phyloP scores from a whole-genome alignment of 2,888 invertebrate species.

The Aporophyla lueneburgensis region DNA sequence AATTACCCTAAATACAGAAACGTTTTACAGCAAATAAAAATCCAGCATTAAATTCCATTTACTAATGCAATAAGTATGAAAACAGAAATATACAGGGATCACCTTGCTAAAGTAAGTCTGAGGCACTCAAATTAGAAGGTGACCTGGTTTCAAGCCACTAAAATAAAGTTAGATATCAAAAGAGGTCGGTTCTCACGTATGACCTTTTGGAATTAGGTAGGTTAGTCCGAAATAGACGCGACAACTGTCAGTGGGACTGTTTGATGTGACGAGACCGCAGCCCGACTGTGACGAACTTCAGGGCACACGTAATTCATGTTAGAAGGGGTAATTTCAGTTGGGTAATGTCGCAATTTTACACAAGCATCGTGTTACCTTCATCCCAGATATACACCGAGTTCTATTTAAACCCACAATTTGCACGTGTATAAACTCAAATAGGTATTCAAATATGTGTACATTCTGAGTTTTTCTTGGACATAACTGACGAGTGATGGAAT shows the following conservation, averaged over 20 bases:
- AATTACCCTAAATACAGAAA: conserved; percentile 45
- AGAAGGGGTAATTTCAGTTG: conserved; percentile 9
- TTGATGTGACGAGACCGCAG: conserved; percentile 49
- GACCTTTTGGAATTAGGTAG: conserved; percentile 67
- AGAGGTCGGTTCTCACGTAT: conserved; percentile 63
- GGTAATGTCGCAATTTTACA: conserved; percentile 19
- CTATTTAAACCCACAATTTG: conserved; percentile 6
- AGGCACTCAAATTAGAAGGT: conserved; percentile 79
- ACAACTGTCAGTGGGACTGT: conserved; percentile 44
- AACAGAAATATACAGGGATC: conserved; percentile 54
- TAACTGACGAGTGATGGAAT: too few species aligned
- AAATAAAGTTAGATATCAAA: conserved; percentile 77
- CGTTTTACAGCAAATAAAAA: conserved; percentile 34
- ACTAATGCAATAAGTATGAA: conserved; percentile 51
- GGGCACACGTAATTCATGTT: conserved; percentile 22
- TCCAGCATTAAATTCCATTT: conserved; percentile 38
- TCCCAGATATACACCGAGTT: background rate
- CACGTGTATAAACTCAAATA: conserved; percentile 4
- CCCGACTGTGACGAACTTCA: conserved; percentile 9
- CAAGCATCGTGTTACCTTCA: conserved; percentile 1
- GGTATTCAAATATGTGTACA: too few species aligned
- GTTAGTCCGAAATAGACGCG: conserved; percentile 51
- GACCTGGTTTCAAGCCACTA: conserved; percentile 76
- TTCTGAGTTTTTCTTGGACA: too few species aligned
- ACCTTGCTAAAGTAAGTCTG: conserved; percentile 54